Evolutionary conservation across 1,140 invertebrate genomes (phyloP).

Genomic region (Platyscapa corneri): DNA sequence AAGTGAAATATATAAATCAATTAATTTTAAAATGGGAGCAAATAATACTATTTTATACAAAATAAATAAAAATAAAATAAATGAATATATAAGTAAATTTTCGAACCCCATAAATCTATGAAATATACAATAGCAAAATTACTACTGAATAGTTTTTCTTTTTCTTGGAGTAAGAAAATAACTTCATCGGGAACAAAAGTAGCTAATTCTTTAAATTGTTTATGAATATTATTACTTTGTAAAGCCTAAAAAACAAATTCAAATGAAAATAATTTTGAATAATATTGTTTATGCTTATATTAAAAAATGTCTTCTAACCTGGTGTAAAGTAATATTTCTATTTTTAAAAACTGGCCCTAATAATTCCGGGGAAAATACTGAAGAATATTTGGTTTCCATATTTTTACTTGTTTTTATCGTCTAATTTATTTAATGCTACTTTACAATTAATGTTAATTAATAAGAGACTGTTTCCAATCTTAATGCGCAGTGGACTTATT

Average conservation of each 20-base stretch:
- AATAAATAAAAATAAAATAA: neutral
- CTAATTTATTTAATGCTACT: conserved; percentile 53
- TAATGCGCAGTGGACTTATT: neutral
- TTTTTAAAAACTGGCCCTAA: conserved; percentile 58
- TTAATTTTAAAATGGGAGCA: neutral
- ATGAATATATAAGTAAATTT: too few relatives aligned
- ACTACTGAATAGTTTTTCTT: conserved; percentile 24
- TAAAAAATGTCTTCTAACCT: conserved; percentile 54
- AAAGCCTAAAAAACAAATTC: neutral
- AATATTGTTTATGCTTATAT: neutral
- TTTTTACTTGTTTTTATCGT: conserved; percentile 44
- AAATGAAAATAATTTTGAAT: conserved; percentile 14
- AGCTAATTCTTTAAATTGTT: conserved; percentile 49
- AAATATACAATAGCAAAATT: conserved; percentile 49
- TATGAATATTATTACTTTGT: conserved; percentile 37
- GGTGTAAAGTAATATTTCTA: conserved; percentile 46
- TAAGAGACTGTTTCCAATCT: neutral
- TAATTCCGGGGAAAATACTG: conserved; percentile 56
- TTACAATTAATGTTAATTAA: neutral
- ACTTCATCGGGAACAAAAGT: conserved; percentile 62
- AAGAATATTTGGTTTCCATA: too few relatives aligned
- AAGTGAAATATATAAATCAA: conserved; percentile 24
- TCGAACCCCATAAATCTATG: conserved; percentile 55
- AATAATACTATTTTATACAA: neutral
- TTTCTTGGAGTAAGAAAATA: conserved; percentile 52